Evolutionary conservation across 2,113 vertebrate species (phyloP).

Genomic region (Cyphomyrus plagiostoma): DNA sequence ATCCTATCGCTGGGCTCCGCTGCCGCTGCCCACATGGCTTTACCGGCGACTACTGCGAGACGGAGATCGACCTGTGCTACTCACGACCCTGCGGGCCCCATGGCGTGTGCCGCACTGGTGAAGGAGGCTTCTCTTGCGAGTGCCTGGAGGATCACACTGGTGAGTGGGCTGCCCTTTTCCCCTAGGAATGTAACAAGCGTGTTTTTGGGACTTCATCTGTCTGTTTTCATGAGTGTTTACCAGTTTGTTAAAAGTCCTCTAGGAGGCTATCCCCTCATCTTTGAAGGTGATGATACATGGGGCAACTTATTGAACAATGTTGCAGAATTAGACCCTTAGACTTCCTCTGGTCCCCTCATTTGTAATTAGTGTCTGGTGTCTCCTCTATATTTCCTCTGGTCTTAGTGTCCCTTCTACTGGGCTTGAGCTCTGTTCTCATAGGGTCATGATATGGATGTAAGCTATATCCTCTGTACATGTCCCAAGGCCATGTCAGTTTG

Average conservation of each 20-base stretch:
- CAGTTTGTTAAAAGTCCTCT: not conserved
- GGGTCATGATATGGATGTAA: not conserved
- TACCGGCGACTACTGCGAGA: conserved; percentile 93
- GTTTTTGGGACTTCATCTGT: not conserved
- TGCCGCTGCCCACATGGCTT: conserved; percentile 89
- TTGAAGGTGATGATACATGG: not conserved
- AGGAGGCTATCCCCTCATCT: not conserved
- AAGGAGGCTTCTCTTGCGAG: conserved; percentile 89
- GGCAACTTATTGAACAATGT: not conserved
- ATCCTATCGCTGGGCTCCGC: conserved; percentile 82
- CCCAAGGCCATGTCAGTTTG: not conserved
- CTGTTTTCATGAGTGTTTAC: not conserved
- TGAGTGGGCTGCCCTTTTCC: conserved; percentile 47
- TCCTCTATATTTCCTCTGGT: not conserved
- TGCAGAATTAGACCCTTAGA: not conserved
- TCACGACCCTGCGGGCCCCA: conserved; percentile 81
- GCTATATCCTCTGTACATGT: not conserved
- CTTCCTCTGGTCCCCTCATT: not conserved
- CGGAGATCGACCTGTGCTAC: conserved; percentile 92
- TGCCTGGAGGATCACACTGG: conserved; percentile 85
- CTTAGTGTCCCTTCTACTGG: not conserved
- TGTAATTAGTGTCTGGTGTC: not conserved
- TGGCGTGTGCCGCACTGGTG: conserved; percentile 75
- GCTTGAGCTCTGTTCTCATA: not conserved
- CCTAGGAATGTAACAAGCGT: not conserved